These are phyloP conservation scores for Pungitius pungitius DNA, from an alignment of 2,113 vertebrate species.

Conservation along the genomic window DNA sequence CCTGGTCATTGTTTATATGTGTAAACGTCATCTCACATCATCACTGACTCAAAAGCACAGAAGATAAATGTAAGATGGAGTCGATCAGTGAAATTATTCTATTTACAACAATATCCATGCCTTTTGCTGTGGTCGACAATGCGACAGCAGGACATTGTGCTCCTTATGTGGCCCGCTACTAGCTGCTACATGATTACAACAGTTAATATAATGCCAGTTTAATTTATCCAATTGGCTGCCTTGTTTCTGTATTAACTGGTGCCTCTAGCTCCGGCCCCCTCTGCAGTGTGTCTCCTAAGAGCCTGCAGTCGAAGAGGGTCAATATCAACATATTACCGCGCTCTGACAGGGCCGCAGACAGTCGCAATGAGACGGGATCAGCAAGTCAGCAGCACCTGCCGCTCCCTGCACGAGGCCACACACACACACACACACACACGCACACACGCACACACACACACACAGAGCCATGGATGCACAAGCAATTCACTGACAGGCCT, in stretches of 20 bases:
- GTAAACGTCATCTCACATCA: constrained; percentile 38
- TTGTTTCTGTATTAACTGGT: constrained; percentile 52
- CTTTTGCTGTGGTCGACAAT: constrained; percentile 21
- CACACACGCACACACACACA: constrained; percentile 31
- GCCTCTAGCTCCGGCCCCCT: constrained; percentile 32
- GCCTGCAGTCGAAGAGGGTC: constrained; percentile 71
- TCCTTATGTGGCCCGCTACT: constrained; percentile 28
- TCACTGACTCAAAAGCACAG: constrained; percentile 10
- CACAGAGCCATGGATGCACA: constrained; percentile 36
- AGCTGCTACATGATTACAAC: constrained; percentile 50
- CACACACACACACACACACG: constrained; percentile 31
- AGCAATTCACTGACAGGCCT: constrained; percentile 49
- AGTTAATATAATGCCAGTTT: constrained; percentile 50
- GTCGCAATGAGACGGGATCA: constrained; percentile 80
- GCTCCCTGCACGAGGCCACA: constrained; percentile 48
- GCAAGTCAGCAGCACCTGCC: constrained; percentile 80
- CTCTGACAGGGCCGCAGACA: constrained; percentile 78
- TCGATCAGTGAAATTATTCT: constrained; percentile 24
- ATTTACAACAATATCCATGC: constrained; percentile 25
- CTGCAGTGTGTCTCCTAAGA: constrained; percentile 50
- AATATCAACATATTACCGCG: constrained; percentile 81
- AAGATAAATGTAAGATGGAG: constrained; percentile 6
- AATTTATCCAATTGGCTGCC: constrained; percentile 57
- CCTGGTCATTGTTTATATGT: constrained; percentile 35
- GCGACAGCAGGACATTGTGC: constrained; percentile 17